phyloP scores from a whole-genome alignment of 2,113 vertebrate species.

The Cariama cristata region DNA sequence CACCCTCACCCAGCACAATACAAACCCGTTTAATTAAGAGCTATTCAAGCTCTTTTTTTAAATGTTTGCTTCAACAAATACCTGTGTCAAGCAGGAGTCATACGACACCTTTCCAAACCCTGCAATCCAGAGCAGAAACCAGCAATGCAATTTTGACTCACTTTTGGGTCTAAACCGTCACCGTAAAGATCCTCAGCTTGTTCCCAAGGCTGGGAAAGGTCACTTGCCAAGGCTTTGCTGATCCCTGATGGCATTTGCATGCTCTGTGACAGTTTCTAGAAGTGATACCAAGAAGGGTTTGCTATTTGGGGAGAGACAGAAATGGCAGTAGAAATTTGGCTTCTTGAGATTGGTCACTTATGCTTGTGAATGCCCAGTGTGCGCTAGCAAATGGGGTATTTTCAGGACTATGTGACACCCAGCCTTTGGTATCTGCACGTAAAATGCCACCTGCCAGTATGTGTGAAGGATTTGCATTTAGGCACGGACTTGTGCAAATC shows the following conservation, averaged over 20 bases:
- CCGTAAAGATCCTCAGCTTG: neutral
- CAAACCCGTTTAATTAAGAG: constrained; percentile 28
- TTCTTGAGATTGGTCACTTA: neutral
- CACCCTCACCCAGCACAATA: constrained; percentile 44
- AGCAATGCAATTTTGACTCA: neutral
- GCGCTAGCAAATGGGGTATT: neutral
- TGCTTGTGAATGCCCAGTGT: neutral
- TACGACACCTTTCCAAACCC: neutral
- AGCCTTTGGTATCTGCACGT: neutral
- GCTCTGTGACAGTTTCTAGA: neutral
- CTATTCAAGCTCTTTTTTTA: neutral
- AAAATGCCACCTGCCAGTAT: neutral
- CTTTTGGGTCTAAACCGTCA: neutral
- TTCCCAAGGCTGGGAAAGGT: neutral
- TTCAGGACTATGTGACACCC: neutral
- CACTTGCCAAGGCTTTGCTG: neutral
- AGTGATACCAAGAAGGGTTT: neutral
- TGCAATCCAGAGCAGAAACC: neutral
- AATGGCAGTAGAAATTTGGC: neutral
- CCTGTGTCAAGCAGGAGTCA: constrained; percentile 4
- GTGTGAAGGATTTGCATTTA: neutral
- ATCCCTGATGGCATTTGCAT: neutral
- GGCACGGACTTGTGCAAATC: neutral
- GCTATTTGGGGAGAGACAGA: neutral
- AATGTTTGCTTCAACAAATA: constrained; percentile 16